Evolutionary conservation across 92 coral and sea anemone species (phyloP).

Genomic region (Anthopleura xanthogrammica): DNA sequence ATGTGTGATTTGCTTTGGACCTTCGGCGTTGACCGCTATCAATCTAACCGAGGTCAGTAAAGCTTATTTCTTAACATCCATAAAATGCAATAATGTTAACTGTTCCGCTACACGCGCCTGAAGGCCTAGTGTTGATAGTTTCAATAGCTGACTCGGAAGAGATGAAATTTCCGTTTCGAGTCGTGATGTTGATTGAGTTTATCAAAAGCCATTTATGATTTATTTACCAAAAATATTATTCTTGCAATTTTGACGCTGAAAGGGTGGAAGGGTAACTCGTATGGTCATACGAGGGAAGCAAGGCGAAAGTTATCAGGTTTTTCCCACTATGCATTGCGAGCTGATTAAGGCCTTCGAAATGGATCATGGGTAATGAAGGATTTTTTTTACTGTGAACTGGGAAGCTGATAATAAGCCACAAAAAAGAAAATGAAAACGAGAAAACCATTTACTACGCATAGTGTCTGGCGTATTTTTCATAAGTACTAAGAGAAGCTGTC

Average conservation of each 20-base stretch:
- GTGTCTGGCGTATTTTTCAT: not conserved
- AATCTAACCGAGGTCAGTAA: not conserved
- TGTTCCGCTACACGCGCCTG: not conserved
- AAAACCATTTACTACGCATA: not conserved
- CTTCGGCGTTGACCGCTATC: not conserved
- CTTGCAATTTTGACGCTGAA: not conserved
- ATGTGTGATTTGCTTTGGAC: not conserved
- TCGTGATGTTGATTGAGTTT: not conserved
- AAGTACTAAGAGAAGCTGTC: not conserved
- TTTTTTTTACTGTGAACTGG: too few species aligned
- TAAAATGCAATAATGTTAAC: not conserved
- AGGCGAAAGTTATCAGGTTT: not conserved
- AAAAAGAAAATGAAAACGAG: not conserved
- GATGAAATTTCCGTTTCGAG: slow-evolving; percentile 20
- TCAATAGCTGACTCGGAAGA: slow-evolving; percentile 6
- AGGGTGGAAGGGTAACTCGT: not conserved
- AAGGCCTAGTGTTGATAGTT: slow-evolving; percentile 12
- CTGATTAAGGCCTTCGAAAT: not conserved
- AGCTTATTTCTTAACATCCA: not conserved
- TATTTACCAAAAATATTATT: slow-evolving; percentile 1
- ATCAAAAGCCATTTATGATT: not conserved
- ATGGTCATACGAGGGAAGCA: not conserved
- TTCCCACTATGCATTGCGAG: not conserved
- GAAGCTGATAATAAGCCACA: not conserved
- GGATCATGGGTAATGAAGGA: not conserved